Conservation (phyloP, 53 echinoderm and acorn worm species). For the Echinarachnius parma region DNA sequence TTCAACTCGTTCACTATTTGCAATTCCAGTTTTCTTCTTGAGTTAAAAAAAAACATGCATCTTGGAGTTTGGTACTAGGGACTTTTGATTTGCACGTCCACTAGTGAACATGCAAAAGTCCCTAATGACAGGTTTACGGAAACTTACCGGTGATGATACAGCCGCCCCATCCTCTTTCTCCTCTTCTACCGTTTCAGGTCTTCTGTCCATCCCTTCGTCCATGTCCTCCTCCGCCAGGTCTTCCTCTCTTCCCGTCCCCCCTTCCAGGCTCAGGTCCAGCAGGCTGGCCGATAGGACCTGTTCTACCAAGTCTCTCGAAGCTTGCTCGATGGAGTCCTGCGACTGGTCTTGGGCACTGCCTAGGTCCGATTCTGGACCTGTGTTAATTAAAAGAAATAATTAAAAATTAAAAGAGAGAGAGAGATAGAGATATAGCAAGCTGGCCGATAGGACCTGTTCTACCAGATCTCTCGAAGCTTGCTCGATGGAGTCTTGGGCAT, state of each 20-base stretch:
- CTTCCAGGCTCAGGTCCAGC: conserved; percentile 22
- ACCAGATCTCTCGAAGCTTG: conserved; percentile 12
- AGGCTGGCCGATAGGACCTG: conserved; percentile 8
- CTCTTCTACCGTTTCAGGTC: background rate
- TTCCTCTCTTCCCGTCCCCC: background rate
- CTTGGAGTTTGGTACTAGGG: no score
- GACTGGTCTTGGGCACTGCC: no score
- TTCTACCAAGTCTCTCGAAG: conserved; percentile 11
- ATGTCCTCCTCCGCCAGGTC: conserved; percentile 26
- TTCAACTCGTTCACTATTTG: no score
- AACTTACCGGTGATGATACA: no score
- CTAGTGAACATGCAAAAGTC: no score
- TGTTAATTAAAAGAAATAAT: no score
- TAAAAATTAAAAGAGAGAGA: no score
- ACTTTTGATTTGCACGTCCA: no score
- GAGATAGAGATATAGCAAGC: conserved; percentile 21
- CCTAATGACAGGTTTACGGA: no score
- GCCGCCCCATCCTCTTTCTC: conserved; percentile 1
- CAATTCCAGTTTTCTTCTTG: no score
- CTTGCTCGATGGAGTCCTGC: conserved; percentile 20
- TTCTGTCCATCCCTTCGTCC: no score
- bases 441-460: conserved; percentile 4
- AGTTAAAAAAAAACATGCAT: no score
- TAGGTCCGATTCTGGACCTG: background rate
- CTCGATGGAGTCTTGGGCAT: conserved; percentile 23